A percentile compares a stretch with the other conserved stretches of the same genome.
phyloP scores from a whole-genome alignment of 2,888 invertebrate species.

The Metallyticus violacea region DNA sequence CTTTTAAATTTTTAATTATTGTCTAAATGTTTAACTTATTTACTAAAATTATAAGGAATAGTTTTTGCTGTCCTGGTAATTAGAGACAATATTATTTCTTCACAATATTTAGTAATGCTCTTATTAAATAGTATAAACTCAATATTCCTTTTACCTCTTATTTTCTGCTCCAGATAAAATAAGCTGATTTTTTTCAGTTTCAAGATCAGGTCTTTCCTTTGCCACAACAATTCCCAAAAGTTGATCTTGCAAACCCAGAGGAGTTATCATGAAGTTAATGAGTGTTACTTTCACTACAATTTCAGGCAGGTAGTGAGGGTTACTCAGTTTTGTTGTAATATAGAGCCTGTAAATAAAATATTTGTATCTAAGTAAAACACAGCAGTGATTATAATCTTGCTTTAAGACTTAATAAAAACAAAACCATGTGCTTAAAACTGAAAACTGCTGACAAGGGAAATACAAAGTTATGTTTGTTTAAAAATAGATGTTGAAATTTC shows the following conservation, averaged over 20 bases:
- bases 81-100: too few relatives aligned
- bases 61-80: too few relatives aligned
- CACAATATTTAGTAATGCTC: not conserved
- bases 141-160: conserved; percentile 55
- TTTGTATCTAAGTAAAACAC: too few relatives aligned
- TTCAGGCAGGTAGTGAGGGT: conserved; percentile 93
- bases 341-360: conserved; percentile 65
- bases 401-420: too few relatives aligned
- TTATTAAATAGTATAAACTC: not conserved
- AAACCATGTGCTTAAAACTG: too few relatives aligned
- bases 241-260: conserved; percentile 85
- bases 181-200: conserved; percentile 83
- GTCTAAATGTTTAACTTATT: too few relatives aligned
- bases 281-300: conserved; percentile 87
- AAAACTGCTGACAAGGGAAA: too few relatives aligned
- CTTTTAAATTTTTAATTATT: too few relatives aligned
- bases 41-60: too few relatives aligned
- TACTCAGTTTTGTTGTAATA: conserved; percentile 88
- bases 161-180: conserved; percentile 87
- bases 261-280: conserved; percentile 90
- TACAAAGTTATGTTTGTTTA: too few relatives aligned
- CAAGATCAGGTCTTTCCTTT: conserved; percentile 86
- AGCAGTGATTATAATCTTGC: too few relatives aligned
- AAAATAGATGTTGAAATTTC: too few relatives aligned
- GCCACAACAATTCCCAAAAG: conserved; percentile 87